These are phyloP conservation scores for Acanthochromis polyacanthus DNA, from an alignment of 2,113 vertebrate species.

Conservation along the genomic window DNA sequence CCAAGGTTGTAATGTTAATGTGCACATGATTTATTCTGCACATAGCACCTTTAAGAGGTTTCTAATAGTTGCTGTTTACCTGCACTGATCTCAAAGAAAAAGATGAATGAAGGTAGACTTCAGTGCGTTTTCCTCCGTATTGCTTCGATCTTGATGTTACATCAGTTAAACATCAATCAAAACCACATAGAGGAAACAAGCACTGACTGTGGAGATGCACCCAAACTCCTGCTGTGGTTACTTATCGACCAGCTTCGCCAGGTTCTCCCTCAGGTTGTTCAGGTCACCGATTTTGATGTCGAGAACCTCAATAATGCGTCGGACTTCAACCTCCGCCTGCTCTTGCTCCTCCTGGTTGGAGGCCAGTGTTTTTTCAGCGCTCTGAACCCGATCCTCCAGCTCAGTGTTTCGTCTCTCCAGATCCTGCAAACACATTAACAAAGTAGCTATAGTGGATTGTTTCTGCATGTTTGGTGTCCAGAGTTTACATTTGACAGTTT, in stretches of 20 bases:
- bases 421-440: conserved; percentile 80
- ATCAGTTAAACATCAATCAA: conserved; percentile 37
- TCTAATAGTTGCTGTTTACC: conserved; percentile 19
- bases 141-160: conserved; percentile 38
- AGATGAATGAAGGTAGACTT: conserved; percentile 24
- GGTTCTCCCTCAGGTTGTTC: conserved; percentile 89
- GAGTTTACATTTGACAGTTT: not conserved
- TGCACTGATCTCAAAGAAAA: conserved; percentile 26
- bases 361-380: conserved; percentile 85
- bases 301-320: conserved; percentile 87
- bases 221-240: conserved; percentile 58
- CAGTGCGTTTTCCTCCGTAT: conserved; percentile 2
- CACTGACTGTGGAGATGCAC: conserved; percentile 64
- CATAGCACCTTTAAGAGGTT: conserved; percentile 44
- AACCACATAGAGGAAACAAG: conserved; percentile 4
- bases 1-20: too few species aligned
- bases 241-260: conserved; percentile 90
- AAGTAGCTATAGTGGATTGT: not conserved
- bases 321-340: conserved; percentile 85
- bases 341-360: conserved; percentile 84
- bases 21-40: conserved; percentile 30
- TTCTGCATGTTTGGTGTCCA: not conserved
- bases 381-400: conserved; percentile 87
- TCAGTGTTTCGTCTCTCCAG: conserved; percentile 89
- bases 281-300: conserved; percentile 94